Percentiles rank a stretch among this genome's conserved stretches.
phyloP scores from a whole-genome alignment of 2,888 invertebrate genomes.

The Drosophila algonquin region DNA sequence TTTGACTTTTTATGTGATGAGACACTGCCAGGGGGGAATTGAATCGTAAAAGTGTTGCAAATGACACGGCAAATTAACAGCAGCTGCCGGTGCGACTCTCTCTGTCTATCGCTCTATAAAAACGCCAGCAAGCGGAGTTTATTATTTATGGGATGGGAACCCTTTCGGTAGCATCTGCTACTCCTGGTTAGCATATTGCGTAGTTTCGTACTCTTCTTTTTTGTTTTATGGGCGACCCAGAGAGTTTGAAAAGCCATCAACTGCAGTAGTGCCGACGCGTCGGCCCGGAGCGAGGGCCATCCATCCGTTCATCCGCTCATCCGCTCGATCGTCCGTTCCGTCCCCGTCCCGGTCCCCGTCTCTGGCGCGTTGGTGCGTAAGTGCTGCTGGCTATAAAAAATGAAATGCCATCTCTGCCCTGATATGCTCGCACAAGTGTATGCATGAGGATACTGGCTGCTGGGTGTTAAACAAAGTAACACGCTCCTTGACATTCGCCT shows the following conservation, averaged over 20 bases:
- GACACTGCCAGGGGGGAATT: conserved; percentile 46
- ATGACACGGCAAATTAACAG: conserved; percentile 57
- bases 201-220: conserved; percentile 40
- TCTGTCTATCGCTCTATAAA: conserved; percentile 22
- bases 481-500: conserved; percentile 57
- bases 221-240: conserved; percentile 45
- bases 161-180: conserved; percentile 1
- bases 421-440: conserved; percentile 35
- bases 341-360: not conserved
- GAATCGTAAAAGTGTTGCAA: conserved; percentile 75
- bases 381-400: conserved; percentile 66
- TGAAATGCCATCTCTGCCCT: conserved; percentile 47
- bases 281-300: conserved; percentile 12
- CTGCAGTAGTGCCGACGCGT: conserved; percentile 52
- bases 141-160: conserved; percentile 44
- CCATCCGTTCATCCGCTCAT: conserved; percentile 13
- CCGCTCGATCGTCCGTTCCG: not conserved
- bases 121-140: conserved; percentile 25
- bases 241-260: conserved; percentile 67
- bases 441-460: conserved; percentile 28
- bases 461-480: conserved; percentile 56
- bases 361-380: conserved; percentile 49
- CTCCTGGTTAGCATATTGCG: conserved; percentile 63
- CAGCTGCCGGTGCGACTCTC: conserved; percentile 20
- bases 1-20: conserved; percentile 30